Percentiles rank a stretch among this genome's conserved stretches.
phyloP scores from a whole-genome alignment of 2,888 invertebrate genomes.

The Lycaena phlaeas region DNA sequence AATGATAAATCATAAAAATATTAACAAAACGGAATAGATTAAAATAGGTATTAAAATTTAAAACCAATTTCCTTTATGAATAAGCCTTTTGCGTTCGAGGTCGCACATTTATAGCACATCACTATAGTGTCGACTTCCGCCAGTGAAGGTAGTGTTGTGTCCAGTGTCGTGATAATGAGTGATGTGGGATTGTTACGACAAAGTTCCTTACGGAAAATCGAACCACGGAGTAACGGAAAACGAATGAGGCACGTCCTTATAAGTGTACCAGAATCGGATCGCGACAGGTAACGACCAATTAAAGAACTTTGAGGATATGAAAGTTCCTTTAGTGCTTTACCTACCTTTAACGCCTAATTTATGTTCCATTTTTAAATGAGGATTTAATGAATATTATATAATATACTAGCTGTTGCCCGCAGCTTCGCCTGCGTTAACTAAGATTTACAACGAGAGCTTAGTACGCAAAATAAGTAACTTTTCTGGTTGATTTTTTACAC shows the following conservation, averaged over 20 bases:
- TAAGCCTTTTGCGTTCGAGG: slow-evolving; percentile 21
- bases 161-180: slow-evolving; percentile 33
- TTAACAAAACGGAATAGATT: too few species aligned
- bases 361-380: too few species aligned
- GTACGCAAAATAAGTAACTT: too few species aligned
- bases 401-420: too few species aligned
- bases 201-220: slow-evolving; percentile 42
- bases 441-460: too few species aligned
- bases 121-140: slow-evolving; percentile 18
- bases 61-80: slow-evolving; percentile 14
- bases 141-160: slow-evolving; percentile 12
- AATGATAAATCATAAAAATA: too few species aligned
- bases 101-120: slow-evolving; percentile 19
- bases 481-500: too few species aligned
- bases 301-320: background rate
- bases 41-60: too few species aligned
- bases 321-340: slow-evolving; percentile 2
- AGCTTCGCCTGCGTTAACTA: too few species aligned
- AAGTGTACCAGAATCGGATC: slow-evolving; percentile 37
- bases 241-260: slow-evolving; percentile 47
- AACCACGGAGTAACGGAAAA: slow-evolving; percentile 23
- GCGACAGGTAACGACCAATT: slow-evolving; percentile 30
- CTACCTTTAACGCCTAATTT: too few species aligned
- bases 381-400: too few species aligned
- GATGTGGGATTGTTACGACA: slow-evolving; percentile 40